These are phyloP conservation scores for Agapornis canus DNA, from an alignment of 2,797 vertebrate genomes.

Conservation along the genomic window DNA sequence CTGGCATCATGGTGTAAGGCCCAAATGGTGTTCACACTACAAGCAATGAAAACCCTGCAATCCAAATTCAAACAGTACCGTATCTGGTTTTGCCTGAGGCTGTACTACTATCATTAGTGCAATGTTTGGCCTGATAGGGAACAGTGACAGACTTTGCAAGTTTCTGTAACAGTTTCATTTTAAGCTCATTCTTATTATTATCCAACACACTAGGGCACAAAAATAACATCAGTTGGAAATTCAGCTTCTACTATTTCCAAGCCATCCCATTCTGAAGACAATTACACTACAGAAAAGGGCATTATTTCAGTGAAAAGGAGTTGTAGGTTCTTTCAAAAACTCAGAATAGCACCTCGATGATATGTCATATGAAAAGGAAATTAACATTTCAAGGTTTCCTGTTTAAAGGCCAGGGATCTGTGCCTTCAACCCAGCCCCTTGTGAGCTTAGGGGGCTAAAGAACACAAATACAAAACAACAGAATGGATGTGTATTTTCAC, in stretches of 20 bases:
- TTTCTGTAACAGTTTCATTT: not conserved
- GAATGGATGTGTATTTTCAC: not conserved
- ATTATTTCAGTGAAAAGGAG: not conserved
- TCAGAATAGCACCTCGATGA: not conserved
- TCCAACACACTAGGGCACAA: not conserved
- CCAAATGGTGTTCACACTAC: rapidly evolving
- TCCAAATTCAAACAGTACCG: not conserved
- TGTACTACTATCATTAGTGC: not conserved
- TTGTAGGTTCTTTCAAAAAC: not conserved
- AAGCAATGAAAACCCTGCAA: not conserved
- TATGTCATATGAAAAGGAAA: not conserved
- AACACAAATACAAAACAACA: rapidly evolving
- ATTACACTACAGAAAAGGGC: not conserved
- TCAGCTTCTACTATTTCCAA: not conserved
- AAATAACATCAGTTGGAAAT: not conserved
- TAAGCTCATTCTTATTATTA: not conserved
- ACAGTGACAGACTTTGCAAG: not conserved
- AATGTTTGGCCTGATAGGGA: not conserved
- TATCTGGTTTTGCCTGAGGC: not conserved
- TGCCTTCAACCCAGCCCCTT: not conserved
- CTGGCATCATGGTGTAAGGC: not conserved
- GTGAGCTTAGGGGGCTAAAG: not conserved
- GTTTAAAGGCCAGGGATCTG: not conserved
- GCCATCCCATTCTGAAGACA: not conserved
- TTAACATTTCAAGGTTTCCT: not conserved